Evolutionary conservation across 2,797 vertebrate species (phyloP), one percentile per base, ranked within the genome.

Genomic region (Scyliorhinus canicula): DNA sequence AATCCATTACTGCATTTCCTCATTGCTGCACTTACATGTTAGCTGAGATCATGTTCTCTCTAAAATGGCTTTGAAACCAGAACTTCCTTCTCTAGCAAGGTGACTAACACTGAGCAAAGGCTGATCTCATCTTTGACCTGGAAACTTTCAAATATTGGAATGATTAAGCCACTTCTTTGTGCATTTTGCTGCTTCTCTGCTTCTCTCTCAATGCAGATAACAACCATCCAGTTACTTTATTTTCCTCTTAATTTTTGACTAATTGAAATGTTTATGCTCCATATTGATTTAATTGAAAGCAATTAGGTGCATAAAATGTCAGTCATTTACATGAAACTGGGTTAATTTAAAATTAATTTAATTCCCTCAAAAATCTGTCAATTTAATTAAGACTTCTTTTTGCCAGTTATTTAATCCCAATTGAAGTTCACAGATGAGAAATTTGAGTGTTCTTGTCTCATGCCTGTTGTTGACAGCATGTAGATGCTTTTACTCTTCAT

Each of bases 271-370:
- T 65, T 93, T 67, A 65, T 47, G 4, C 19, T 35, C 65, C 47
- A 35, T 35, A 44, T 50, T 71, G 35, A 44, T 47, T 71, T 52
- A 74, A 55, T 94, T 52, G 65, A 74, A 94, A n/a, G 67, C 7
- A 71, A 35, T 65, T 88, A n/a, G 9, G 40, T 93, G 16, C 63
- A 69, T n/a, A 94, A 71, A 69, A 94, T 94, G 47, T 94, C 16
- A 71, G 44, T 94, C 47, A 50, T 55, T 65, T n/a, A 21, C 52
- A 71, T 74, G 31, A 94, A 35, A 93, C 12, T 9, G 6, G 12
- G 65, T 93, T 93, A 93, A 93, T 93, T 93, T 12, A 47, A 69
- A 67, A 26, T 74, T 16, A 71, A 47, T 71, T 93, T 90, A n/a
- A n/a, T 63, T 90, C 31, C 31, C 47, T 93, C 24, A 47, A 52